These are phyloP conservation scores for Gymnarchus niloticus DNA, from an alignment of 2,113 vertebrate genomes.

Conservation along the genomic window DNA sequence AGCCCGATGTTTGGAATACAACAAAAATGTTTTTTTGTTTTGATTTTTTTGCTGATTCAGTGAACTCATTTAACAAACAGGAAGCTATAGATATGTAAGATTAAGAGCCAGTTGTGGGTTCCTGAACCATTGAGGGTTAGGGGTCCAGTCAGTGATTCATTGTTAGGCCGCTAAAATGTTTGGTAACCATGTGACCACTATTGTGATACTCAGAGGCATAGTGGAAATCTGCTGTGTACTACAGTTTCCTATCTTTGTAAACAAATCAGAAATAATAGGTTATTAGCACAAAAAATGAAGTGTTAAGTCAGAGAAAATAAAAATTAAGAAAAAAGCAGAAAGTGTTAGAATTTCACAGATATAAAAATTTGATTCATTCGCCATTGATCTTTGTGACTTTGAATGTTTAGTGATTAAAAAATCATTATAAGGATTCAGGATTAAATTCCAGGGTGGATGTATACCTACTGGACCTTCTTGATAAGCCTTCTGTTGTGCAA, in stretches of 20 bases:
- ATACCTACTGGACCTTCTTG: not conserved
- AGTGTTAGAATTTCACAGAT: not conserved
- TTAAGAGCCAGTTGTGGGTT: not conserved
- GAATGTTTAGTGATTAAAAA: not conserved
- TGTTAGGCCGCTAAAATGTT: not conserved
- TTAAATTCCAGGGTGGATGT: not conserved
- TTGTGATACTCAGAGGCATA: not conserved
- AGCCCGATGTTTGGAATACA: not conserved
- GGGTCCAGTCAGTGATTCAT: not conserved
- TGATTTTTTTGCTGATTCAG: conserved; percentile 15
- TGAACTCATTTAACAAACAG: conserved; percentile 9
- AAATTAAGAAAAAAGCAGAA: not conserved
- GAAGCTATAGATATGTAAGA: conserved; percentile 13
- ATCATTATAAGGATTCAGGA: not conserved
- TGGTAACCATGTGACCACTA: conserved; percentile 1
- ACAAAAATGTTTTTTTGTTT: conserved; percentile 10
- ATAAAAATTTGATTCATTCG: not conserved
- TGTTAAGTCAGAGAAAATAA: not conserved
- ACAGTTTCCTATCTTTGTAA: not conserved
- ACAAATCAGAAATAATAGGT: not conserved
- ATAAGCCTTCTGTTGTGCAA: not conserved
- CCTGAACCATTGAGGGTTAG: not conserved
- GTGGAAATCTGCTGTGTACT: not conserved
- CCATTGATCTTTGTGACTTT: not conserved
- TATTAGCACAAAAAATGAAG: not conserved